Evolutionary conservation across 2,113 vertebrate genomes (phyloP).

Genomic region (Gymnobelideus leadbeateri): DNA sequence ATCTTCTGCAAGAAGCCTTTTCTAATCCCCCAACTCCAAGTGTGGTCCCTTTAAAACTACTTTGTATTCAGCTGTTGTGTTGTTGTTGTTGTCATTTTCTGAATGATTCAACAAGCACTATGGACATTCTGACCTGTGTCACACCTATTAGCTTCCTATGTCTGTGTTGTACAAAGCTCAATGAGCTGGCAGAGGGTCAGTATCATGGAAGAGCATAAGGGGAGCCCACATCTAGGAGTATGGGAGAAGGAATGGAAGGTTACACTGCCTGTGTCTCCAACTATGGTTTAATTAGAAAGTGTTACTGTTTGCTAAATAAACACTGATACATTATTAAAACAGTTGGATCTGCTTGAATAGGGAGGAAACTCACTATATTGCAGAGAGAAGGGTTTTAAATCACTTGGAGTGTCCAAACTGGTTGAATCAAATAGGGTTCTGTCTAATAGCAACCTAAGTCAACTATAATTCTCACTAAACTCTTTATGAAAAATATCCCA

Average conservation of each 20-base stretch:
- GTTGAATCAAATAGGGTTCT: background rate
- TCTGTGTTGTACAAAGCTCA: background rate
- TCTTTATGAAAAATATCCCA: background rate
- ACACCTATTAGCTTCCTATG: constrained; percentile 43
- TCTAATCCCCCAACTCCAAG: background rate
- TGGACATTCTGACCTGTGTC: background rate
- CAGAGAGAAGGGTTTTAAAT: background rate
- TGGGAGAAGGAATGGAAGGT: constrained; percentile 48
- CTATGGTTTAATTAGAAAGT: constrained; percentile 72
- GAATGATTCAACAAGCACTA: constrained; percentile 36
- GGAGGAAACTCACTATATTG: constrained; percentile 19
- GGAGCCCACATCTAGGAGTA: constrained; percentile 26
- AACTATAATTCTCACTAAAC: background rate
- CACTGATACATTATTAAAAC: constrained; percentile 67
- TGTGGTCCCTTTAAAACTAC: background rate
- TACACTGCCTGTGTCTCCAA: constrained; percentile 35
- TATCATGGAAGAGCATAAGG: constrained; percentile 2
- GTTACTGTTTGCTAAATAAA: constrained; percentile 70
- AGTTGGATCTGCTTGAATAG: constrained; percentile 8
- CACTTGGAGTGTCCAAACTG: background rate
- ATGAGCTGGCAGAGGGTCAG: background rate
- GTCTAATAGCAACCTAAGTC: constrained; percentile 22
- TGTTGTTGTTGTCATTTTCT: background rate
- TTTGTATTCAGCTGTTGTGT: background rate
- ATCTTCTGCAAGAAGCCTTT: background rate